Conservation (phyloP, 2,113 vertebrate genomes). For the Columba livia region DNA sequence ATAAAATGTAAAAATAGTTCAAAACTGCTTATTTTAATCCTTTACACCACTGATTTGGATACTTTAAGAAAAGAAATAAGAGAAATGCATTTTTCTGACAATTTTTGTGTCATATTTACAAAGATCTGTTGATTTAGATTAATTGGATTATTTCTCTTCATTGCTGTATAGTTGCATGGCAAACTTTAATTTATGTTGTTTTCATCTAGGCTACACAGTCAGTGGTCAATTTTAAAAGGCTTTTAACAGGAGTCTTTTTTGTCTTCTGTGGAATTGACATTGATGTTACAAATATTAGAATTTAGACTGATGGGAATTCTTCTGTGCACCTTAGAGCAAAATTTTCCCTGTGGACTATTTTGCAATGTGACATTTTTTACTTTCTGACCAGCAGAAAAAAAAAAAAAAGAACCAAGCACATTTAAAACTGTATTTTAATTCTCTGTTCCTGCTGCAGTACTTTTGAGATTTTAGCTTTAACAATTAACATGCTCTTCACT, state of each 20-base stretch:
- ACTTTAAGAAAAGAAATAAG: neutral
- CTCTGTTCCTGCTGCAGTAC: neutral
- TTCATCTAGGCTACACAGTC: neutral
- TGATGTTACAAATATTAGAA: neutral
- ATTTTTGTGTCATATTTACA: neutral
- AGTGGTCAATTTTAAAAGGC: neutral
- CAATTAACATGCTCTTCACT: slow-evolving; percentile 27
- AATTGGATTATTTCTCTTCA: neutral
- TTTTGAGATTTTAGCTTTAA: slow-evolving; percentile 37
- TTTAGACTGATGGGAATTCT: neutral
- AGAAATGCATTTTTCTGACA: neutral
- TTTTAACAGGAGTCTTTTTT: neutral
- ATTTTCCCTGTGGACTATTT: neutral
- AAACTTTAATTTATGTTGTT: neutral
- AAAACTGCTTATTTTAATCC: neutral
- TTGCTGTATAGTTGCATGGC: neutral
- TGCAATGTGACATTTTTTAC: neutral
- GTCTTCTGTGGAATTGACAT: neutral
- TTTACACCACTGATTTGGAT: neutral
- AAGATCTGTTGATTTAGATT: neutral
- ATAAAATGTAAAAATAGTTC: neutral
- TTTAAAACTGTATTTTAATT: slow-evolving; percentile 25
- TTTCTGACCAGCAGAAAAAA: neutral
- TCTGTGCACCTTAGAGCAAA: neutral
- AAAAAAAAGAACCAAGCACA: neutral